Conservation (phyloP, 2,113 vertebrate species). For the Ophiodon elongatus region DNA sequence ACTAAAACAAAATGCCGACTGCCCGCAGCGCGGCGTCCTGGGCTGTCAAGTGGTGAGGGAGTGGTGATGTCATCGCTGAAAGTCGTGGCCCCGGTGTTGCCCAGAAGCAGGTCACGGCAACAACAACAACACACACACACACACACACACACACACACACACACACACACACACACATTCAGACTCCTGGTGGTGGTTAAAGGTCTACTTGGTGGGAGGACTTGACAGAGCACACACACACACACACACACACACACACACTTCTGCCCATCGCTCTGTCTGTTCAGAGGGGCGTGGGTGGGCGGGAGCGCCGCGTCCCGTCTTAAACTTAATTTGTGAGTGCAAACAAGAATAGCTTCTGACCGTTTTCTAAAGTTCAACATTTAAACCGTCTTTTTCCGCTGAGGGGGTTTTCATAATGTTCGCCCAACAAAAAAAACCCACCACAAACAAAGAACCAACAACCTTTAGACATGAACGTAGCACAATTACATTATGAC, state of each 20-base stretch:
- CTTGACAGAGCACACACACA: slow-evolving; percentile 16
- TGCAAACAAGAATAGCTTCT: slow-evolving; percentile 1
- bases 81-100: slow-evolving; percentile 37
- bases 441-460: neutral
- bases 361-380: slow-evolving; percentile 20
- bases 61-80: slow-evolving; percentile 51
- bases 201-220: slow-evolving; percentile 53
- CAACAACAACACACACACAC: slow-evolving; percentile 39
- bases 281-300: slow-evolving; percentile 20
- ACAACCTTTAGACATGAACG: neutral
- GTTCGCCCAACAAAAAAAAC: neutral
- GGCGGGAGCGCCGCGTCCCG: slow-evolving; percentile 19
- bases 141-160: slow-evolving; percentile 45
- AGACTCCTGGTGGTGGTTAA: slow-evolving; percentile 56
- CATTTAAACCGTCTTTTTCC: neutral
- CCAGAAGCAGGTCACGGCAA: slow-evolving; percentile 46
- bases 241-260: too few species aligned
- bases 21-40: slow-evolving; percentile 45
- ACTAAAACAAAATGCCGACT: slow-evolving; percentile 36
- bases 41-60: slow-evolving; percentile 51
- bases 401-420: slow-evolving; percentile 16
- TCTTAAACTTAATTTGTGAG: slow-evolving; percentile 8
- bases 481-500: slow-evolving; percentile 12
- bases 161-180: slow-evolving; percentile 44
- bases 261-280: too few species aligned